A percentile compares a stretch with the other conserved stretches of the same genome.
phyloP scores from a whole-genome alignment of 2,888 invertebrate species.

The Tenthredo livida region DNA sequence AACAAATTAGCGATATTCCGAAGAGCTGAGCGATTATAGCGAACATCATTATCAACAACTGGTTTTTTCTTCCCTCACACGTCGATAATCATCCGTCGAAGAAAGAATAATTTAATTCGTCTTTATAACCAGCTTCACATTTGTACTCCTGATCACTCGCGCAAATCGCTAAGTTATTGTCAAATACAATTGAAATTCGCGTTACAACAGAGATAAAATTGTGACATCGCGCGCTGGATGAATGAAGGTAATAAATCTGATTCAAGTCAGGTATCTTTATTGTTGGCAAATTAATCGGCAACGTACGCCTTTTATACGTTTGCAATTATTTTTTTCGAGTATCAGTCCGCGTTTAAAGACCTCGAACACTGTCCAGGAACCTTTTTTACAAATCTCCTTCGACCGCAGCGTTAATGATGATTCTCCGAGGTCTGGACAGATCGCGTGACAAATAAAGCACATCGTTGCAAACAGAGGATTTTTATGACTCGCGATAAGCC shows the following conservation, averaged over 20 bases:
- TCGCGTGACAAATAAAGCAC: neutral
- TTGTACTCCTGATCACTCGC: neutral
- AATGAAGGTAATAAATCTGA: neutral
- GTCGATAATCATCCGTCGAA: neutral
- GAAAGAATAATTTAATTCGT: neutral
- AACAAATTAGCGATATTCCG: neutral
- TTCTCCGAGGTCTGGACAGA: neutral
- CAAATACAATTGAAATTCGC: neutral
- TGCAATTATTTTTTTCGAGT: neutral
- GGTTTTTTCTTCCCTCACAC: neutral
- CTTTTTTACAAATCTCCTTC: conserved; percentile 24
- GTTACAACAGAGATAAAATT: neutral
- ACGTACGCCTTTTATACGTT: neutral
- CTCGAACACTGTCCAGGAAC: neutral
- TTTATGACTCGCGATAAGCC: neutral
- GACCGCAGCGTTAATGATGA: neutral
- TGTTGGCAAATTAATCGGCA: neutral
- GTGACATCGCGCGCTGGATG: neutral
- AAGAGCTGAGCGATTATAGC: neutral
- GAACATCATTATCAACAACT: neutral
- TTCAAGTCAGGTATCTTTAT: neutral
- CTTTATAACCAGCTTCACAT: neutral
- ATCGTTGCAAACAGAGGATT: neutral
- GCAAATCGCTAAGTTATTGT: neutral
- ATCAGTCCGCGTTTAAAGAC: neutral